A percentile compares a stretch with the other conserved stretches of the same genome.
phyloP scores from a whole-genome alignment of 2,888 invertebrate genomes.

The Nasonovia ribisnigri region DNA sequence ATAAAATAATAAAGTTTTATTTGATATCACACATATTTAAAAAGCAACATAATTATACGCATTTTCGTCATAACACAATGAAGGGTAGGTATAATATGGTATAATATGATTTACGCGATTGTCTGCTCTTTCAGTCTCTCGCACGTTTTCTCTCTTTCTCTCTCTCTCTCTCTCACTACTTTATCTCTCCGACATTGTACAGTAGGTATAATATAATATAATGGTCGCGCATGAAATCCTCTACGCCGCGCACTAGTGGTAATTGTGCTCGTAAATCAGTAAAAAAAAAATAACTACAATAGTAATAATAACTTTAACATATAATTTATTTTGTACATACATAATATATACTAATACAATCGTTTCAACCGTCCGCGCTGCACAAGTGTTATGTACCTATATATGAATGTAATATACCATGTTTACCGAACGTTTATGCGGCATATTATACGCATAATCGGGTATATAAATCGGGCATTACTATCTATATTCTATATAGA shows the following conservation, averaged over 20 bases:
- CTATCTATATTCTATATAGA: not conserved
- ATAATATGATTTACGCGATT: not conserved
- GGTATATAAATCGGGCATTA: not conserved
- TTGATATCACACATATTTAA: too few species aligned
- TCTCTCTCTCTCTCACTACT: not conserved
- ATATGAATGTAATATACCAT: not conserved
- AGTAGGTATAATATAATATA: not conserved
- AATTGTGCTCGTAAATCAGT: conserved; percentile 32
- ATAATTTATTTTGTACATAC: not conserved
- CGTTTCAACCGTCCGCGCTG: not conserved
- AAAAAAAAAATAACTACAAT: not conserved
- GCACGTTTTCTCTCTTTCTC: not conserved
- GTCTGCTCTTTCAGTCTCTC: not conserved
- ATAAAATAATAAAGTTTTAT: too few species aligned
- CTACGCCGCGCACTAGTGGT: not conserved
- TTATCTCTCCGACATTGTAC: not conserved
- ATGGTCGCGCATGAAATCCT: not conserved
- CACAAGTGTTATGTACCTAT: not conserved
- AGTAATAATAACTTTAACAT: not conserved
- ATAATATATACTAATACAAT: conserved; percentile 6
- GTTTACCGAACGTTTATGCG: conserved; percentile 9
- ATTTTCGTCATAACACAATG: not conserved
- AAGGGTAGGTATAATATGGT: too few species aligned
- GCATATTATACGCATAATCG: not conserved
- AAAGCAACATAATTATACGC: too few species aligned